A percentile compares a stretch with the other conserved stretches of the same genome.
Conservation (phyloP, 1,140 invertebrate species). For the Physella acuta region DNA sequence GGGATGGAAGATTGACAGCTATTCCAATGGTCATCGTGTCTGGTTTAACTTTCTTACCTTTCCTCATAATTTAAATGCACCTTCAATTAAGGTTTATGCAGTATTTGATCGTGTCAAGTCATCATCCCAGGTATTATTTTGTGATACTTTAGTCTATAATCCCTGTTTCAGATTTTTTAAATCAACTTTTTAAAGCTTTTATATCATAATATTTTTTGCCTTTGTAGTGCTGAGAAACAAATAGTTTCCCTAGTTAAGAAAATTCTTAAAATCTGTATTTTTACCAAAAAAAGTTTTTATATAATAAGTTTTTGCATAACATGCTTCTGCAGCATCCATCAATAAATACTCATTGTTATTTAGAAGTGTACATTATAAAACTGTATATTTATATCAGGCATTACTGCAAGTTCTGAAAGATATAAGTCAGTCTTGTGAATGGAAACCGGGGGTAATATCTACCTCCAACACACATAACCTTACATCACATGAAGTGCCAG, state of each 20-base stretch:
- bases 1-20: conserved; percentile 47
- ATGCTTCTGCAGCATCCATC: no score
- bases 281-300: no score
- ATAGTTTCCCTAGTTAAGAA: no score
- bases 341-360: no score
- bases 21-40: conserved; percentile 37
- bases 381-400: conserved; percentile 29
- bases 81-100: conserved; percentile 39
- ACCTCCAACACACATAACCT: conserved; percentile 30
- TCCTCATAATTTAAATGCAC: conserved; percentile 29
- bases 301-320: not conserved
- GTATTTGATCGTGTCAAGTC: conserved; percentile 38
- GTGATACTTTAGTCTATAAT: no score
- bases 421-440: conserved; percentile 40
- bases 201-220: no score
- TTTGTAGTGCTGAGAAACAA: no score
- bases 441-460: conserved; percentile 44
- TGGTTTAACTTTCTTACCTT: conserved; percentile 45
- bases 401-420: conserved; percentile 42
- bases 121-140: conserved; percentile 42
- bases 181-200: no score
- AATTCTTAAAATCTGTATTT: no score
- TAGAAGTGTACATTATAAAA: not conserved
- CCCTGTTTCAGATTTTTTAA: no score
- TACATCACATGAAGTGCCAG: conserved; percentile 28